Evolutionary conservation across 2,113 vertebrate genomes (phyloP), one percentile per base, ranked within the genome.

Genomic region (Axis porcinus): DNA sequence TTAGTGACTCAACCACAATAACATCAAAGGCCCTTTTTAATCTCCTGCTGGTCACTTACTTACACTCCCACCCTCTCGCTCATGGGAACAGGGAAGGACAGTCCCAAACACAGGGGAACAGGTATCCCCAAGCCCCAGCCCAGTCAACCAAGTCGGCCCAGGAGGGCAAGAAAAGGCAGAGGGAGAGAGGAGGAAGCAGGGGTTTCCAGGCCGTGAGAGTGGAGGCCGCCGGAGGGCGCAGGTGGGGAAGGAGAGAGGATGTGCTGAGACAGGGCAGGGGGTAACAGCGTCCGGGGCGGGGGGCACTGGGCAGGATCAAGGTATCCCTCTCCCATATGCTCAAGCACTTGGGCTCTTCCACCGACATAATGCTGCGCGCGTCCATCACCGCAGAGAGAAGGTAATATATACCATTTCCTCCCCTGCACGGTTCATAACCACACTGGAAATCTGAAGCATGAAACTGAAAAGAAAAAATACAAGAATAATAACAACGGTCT

Each of bases 391-490:
- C 1, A 33, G 47, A 74, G 28, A 62, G 62, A 67, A 47, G 67
- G 64, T 47, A 9, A 74, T 17, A 33, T 36, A 23, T 58, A 36
- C 67, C 94, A 58, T 28, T 58, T 50, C 58, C 92, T 81, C 67
- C 78, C 67, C 83, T 52, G 28, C 36, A 14, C 62, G 11, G 43
- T 78, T 57, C 9, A 58, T 23, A 92, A 96, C 15, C 81, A 88
- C 85, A 64, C 2, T 58, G 91, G 47, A 92, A 91, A 87, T 93
- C 90, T 94, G 85, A 97, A 98, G 94, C 85, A 94, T 86, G 90
- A 96, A 96, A 96, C 54, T 81, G 78, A 95, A 96, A 89, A 97
- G 89, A 45, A 86, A 95, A 84, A 79, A 43, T 30, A n/a, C 36
- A 15, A 50, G 10, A 54, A 45, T 54, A 79, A 55, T 9, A 57